These are phyloP conservation scores for Gambusia holbrooki DNA, from an alignment of 2,113 vertebrate species.

Conservation along the genomic window DNA sequence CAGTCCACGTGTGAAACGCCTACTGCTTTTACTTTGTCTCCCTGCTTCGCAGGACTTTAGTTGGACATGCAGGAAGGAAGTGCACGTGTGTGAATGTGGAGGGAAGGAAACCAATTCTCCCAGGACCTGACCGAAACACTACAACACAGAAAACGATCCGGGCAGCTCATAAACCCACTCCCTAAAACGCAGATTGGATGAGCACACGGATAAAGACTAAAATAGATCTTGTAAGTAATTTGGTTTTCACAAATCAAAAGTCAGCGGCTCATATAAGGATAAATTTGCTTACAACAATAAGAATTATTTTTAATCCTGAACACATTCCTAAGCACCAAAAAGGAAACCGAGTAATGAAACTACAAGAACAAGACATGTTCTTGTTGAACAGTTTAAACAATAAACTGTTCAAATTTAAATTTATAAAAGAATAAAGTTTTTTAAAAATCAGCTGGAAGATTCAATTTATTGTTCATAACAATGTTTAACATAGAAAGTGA, in stretches of 20 bases:
- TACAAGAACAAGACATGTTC: not conserved
- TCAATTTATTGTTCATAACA: not conserved
- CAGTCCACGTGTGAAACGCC: constrained; percentile 11
- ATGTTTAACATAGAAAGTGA: not conserved
- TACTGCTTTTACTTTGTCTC: constrained; percentile 12
- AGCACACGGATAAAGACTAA: constrained; percentile 29
- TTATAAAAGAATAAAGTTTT: not conserved
- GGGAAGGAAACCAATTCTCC: constrained; percentile 74
- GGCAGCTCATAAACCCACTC: constrained; percentile 51
- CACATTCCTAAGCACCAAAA: not conserved
- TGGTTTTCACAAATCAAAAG: too few relatives aligned
- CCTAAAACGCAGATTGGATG: constrained; percentile 29
- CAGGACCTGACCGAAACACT: constrained; percentile 58
- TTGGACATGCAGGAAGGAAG: constrained; percentile 77
- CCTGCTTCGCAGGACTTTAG: constrained; percentile 41
- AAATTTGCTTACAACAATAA: not conserved
- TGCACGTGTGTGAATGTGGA: constrained; percentile 68
- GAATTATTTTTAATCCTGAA: not conserved
- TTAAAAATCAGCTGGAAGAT: not conserved
- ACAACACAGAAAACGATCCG: constrained; percentile 66
- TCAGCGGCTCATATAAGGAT: not conserved
- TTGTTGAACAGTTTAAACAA: not conserved
- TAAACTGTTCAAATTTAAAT: not conserved
- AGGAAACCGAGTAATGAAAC: not conserved
- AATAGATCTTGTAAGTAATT: not conserved